These are phyloP conservation scores for Laupala kohalensis DNA, from an alignment of 1,140 invertebrate genomes.

Conservation along the genomic window DNA sequence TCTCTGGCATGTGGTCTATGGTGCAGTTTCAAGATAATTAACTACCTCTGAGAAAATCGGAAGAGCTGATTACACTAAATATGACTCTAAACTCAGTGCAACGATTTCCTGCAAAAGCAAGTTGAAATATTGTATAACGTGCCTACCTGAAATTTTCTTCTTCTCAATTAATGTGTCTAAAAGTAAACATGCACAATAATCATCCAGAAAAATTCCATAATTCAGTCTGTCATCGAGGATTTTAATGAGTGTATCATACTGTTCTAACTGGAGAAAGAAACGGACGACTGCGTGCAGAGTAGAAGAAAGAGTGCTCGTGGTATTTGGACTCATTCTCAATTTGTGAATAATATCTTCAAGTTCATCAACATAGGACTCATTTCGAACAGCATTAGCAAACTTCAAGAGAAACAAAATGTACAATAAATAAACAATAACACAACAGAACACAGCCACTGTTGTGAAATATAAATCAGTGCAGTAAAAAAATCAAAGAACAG, in stretches of 20 bases:
- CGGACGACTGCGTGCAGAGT: constrained; percentile 69
- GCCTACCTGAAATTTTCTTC: constrained; percentile 42
- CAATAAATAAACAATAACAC: background rate
- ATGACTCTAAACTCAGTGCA: too few relatives aligned
- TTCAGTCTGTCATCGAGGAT: constrained; percentile 68
- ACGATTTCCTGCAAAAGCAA: too few relatives aligned
- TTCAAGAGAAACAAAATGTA: constrained; percentile 7
- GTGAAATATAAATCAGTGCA: too few relatives aligned
- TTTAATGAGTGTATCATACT: constrained; percentile 46
- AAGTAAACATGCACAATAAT: constrained; percentile 63
- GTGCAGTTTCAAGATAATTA: too few relatives aligned
- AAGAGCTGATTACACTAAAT: too few relatives aligned
- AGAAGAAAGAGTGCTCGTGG: constrained; percentile 55
- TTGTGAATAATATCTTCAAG: constrained; percentile 51
- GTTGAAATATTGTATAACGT: too few relatives aligned
- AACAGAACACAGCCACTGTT: background rate
- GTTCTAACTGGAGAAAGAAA: constrained; percentile 42
- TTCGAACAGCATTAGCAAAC: constrained; percentile 46
- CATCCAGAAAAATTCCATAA: constrained; percentile 82
- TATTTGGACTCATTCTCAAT: constrained; percentile 51
- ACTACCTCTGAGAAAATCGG: too few relatives aligned
- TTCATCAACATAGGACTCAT: constrained; percentile 42
- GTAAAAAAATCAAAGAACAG: too few relatives aligned
- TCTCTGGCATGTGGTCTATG: too few relatives aligned
- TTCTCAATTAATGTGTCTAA: constrained; percentile 64